These are phyloP conservation scores for Arrhopalites spinosus DNA, from an alignment of 2,888 invertebrate genomes.

Conservation along the genomic window DNA sequence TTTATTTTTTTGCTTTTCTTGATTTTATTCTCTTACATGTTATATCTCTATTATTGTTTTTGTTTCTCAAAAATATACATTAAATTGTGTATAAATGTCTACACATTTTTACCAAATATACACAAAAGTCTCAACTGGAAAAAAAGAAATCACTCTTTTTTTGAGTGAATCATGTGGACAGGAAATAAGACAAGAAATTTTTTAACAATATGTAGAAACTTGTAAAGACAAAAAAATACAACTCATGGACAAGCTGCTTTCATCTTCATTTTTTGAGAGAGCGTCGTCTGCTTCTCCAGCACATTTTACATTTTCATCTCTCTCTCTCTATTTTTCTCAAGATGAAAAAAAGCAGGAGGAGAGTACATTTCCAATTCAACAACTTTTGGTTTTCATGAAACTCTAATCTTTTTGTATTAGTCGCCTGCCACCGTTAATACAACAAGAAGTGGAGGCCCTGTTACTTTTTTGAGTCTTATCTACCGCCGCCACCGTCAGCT, in stretches of 20 bases:
- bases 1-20: neutral
- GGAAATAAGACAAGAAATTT: neutral
- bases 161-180: too few species aligned
- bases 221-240: neutral
- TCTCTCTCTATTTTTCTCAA: neutral
- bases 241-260: neutral
- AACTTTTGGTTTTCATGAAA: conserved; percentile 31
- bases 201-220: neutral
- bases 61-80: too few species aligned
- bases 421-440: conserved; percentile 4
- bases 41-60: neutral
- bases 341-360: neutral
- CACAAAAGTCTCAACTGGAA: too few species aligned
- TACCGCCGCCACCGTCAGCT: conserved; percentile 40
- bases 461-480: conserved; percentile 23
- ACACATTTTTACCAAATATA: neutral
- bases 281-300: too few species aligned
- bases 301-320: neutral
- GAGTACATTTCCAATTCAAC: conserved; percentile 37
- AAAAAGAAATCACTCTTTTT: too few species aligned
- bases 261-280: neutral
- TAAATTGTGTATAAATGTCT: too few species aligned
- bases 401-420: conserved; percentile 25
- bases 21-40: too few species aligned
- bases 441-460: neutral